Percentiles rank a stretch among this genome's conserved stretches.
phyloP scores from a whole-genome alignment of 2,888 invertebrate genomes.

The Mythimna albipuncta region DNA sequence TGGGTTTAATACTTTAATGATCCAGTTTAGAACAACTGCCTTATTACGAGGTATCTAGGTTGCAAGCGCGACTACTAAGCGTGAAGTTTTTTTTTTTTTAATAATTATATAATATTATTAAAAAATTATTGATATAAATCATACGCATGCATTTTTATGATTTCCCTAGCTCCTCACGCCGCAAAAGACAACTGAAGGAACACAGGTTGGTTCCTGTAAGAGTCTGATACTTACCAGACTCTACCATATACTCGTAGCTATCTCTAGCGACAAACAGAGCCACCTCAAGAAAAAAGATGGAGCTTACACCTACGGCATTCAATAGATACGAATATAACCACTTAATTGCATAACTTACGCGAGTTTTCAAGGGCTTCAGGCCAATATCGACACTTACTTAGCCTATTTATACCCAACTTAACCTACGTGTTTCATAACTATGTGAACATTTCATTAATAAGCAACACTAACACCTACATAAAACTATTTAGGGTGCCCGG shows the following conservation, averaged over 20 bases:
- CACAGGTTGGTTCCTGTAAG: no score
- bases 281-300: no score
- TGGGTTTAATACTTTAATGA: no score
- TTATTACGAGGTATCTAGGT: background rate
- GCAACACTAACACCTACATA: background rate
- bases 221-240: no score
- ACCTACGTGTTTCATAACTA: conserved; percentile 1
- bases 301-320: background rate
- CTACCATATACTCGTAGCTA: no score
- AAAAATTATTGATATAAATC: background rate
- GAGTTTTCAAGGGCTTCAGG: background rate
- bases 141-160: no score
- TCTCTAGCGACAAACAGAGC: no score
- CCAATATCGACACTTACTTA: background rate
- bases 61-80: background rate
- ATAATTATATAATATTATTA: no score
- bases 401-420: background rate
- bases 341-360: background rate
- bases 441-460: conserved; percentile 11
- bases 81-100: background rate
- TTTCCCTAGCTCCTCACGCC: no score
- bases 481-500: conserved; percentile 6
- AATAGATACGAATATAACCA: no score
- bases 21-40: background rate
- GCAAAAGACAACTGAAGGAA: no score